Conservation (phyloP, 2,113 vertebrate genomes). For the Bucco capensis region DNA sequence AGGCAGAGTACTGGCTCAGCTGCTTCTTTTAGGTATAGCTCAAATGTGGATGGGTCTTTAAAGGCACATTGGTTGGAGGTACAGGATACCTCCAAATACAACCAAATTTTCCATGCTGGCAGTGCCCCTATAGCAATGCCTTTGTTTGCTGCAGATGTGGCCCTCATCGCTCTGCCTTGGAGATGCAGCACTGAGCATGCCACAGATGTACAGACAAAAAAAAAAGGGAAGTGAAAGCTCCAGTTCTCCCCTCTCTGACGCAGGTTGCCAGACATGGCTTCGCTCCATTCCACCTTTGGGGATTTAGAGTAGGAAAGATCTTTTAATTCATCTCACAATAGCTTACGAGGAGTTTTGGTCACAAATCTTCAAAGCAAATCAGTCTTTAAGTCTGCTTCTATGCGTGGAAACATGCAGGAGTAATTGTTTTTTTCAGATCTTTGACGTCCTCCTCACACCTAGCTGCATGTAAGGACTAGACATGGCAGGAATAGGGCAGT, state of each 20-base stretch:
- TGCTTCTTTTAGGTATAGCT: background rate
- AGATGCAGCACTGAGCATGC: background rate
- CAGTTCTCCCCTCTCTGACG: background rate
- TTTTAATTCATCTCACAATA: background rate
- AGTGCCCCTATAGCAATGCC: background rate
- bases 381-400: background rate
- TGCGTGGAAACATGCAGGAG: background rate
- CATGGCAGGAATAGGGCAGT: background rate
- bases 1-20: background rate
- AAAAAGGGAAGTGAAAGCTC: conserved; percentile 48
- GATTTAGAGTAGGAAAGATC: background rate
- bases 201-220: background rate
- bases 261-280: background rate
- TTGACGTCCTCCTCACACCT: background rate
- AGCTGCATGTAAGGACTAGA: background rate
- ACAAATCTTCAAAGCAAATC: background rate
- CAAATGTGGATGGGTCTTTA: background rate
- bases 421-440: background rate
- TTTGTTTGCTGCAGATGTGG: background rate
- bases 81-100: background rate
- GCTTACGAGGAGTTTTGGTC: background rate
- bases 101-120: background rate
- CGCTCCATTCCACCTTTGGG: background rate
- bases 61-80: background rate
- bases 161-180: background rate